phyloP scores from a whole-genome alignment of 2,888 invertebrate genomes.

The Bembecia ichneumoniformis region DNA sequence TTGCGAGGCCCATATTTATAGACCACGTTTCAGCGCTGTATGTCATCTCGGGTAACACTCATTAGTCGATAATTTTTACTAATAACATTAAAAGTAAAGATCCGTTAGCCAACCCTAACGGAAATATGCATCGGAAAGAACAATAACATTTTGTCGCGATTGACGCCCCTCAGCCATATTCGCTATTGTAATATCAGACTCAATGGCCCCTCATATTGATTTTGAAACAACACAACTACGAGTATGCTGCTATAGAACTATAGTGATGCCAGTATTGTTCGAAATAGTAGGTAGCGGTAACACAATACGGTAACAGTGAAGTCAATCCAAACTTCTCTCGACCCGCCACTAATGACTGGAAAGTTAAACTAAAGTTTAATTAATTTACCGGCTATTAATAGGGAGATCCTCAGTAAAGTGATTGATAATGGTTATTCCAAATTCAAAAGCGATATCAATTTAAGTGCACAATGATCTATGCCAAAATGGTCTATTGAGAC shows the following conservation, averaged over 20 bases:
- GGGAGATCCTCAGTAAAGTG: too few relatives aligned
- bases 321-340: neutral
- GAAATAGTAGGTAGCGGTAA: neutral
- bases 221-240: slow-evolving; percentile 1
- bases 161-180: neutral
- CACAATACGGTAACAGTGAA: neutral
- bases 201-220: neutral
- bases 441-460: too few relatives aligned
- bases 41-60: too few relatives aligned
- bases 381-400: neutral
- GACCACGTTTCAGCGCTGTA: too few relatives aligned
- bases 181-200: neutral
- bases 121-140: slow-evolving; percentile 16
- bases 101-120: neutral
- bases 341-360: neutral
- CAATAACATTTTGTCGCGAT: slow-evolving; percentile 16
- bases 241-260: neutral
- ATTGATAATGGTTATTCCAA: too few relatives aligned
- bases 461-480: too few relatives aligned
- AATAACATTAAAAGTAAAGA: too few relatives aligned
- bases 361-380: neutral
- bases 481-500: too few relatives aligned
- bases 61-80: too few relatives aligned
- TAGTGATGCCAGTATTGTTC: neutral
- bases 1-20: too few relatives aligned